Evolutionary conservation across 1,140 invertebrate species (phyloP), one percentile per base, ranked within the genome.

Genomic region (Brachionus rubens): DNA sequence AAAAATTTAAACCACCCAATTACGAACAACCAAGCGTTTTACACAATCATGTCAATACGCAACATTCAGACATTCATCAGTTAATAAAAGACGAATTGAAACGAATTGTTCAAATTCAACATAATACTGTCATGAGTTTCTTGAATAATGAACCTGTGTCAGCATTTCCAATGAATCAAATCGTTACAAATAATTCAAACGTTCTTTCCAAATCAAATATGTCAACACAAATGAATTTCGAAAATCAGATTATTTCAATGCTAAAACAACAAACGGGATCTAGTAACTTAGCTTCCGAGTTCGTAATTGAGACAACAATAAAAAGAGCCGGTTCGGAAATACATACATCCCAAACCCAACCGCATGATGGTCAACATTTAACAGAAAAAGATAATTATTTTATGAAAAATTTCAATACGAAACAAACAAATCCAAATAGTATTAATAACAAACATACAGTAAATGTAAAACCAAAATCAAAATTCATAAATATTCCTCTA

Each of bases 101-200:
- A 14, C 48, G 40, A 72, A 50, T 72, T 6, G 68, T 72, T 48
- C 68, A 72, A 72, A 21, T 72, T 12, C 46, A 72, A 26, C 68
- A 72, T 33, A 24, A 48, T 41, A 72, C 68, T 5, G 46, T 72
- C 1, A 72, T 72, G 68, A 72, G 50, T 41, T 72, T 30, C 28
- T 72, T 72, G 5, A 72, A 72, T 7, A 21, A 41, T 72, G 14
- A 50, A 36, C 14, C 68, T n/a, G 46, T 36, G 9, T 5, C 3
- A 36, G 4, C 33, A n/a, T n/a, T n/a, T n/a, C n/a, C n/a, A n/a
- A n/a, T n/a, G n/a, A n/a, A n/a, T n/a, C n/a, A n/a, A n/a, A n/a
- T n/a, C n/a, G n/a, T n/a, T n/a, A n/a, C n/a, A n/a, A n/a, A n/a
- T n/a, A n/a, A n/a, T n/a, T n/a, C n/a, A n/a, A n/a, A n/a, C n/a